phyloP scores from a whole-genome alignment of 1,140 invertebrate genomes.

The Hestina assimilis region DNA sequence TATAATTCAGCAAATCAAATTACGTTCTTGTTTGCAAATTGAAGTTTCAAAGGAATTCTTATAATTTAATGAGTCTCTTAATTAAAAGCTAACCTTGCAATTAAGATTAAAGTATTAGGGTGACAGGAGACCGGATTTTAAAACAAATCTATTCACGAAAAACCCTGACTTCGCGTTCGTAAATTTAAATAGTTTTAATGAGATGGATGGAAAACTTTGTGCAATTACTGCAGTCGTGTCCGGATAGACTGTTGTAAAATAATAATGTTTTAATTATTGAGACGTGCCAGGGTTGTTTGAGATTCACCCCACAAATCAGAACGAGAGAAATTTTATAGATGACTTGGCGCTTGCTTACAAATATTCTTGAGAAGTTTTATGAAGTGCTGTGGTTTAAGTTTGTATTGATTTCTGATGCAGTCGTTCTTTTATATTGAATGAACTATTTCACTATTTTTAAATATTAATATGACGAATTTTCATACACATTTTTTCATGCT shows the following conservation, averaged over 20 bases:
- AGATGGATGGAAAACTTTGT: conserved; percentile 43
- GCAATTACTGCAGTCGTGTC: conserved; percentile 36
- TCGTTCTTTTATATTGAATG: too few relatives aligned
- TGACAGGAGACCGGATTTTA: conserved; percentile 2
- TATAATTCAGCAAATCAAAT: too few relatives aligned
- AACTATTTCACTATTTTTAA: too few relatives aligned
- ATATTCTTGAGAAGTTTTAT: neutral
- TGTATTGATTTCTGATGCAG: too few relatives aligned
- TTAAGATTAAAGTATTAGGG: neutral
- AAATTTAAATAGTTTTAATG: conserved; percentile 46
- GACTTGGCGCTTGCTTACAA: neutral
- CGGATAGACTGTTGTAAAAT: conserved; percentile 25
- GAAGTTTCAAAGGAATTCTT: too few relatives aligned
- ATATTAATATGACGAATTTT: too few relatives aligned
- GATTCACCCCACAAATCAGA: conserved; percentile 17
- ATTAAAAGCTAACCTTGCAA: conserved; percentile 1
- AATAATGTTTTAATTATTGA: conserved; percentile 38
- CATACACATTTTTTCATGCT: too few relatives aligned
- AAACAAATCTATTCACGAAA: conserved; percentile 22
- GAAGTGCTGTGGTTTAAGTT: conserved; percentile 5
- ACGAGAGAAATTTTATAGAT: conserved; percentile 14
- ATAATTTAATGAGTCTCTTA: neutral
- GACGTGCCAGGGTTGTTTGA: conserved; percentile 20
- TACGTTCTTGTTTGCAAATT: too few relatives aligned
- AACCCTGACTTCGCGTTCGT: conserved; percentile 27